Conservation (phyloP, 1,140 invertebrate genomes). For the Anadara kagoshimensis region DNA sequence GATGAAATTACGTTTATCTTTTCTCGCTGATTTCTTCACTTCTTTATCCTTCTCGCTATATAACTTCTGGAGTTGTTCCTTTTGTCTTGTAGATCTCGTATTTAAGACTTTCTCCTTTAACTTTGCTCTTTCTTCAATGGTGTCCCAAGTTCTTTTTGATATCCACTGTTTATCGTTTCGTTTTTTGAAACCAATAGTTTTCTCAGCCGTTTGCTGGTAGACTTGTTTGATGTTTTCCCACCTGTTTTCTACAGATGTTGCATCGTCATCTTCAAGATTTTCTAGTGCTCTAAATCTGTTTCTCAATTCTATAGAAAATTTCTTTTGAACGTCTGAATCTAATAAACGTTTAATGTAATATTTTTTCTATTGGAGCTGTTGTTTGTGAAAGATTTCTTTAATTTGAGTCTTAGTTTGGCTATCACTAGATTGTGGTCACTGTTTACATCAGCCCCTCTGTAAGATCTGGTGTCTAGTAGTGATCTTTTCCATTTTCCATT, state of each 20-base stretch:
- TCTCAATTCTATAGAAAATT: not conserved
- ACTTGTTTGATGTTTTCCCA: too few relatives aligned
- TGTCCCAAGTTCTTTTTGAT: too few relatives aligned
- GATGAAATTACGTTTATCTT: too few relatives aligned
- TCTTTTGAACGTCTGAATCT: not conserved
- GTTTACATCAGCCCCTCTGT: constrained; percentile 11
- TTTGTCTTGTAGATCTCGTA: not conserved
- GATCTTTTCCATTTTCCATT: too few relatives aligned
- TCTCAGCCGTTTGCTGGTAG: constrained; percentile 5
- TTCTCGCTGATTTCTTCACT: too few relatives aligned
- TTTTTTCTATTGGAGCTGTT: too few relatives aligned
- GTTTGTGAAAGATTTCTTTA: too few relatives aligned
- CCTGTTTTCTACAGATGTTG: too few relatives aligned
- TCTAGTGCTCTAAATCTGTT: constrained; percentile 9
- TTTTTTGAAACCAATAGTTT: constrained; percentile 2
- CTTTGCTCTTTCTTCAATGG: too few relatives aligned
- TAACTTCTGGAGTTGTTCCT: not conserved
- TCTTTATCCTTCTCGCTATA: constrained; percentile 8
- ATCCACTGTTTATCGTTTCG: constrained; percentile 2
- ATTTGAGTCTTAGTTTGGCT: not conserved
- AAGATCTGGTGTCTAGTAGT: constrained; percentile 2
- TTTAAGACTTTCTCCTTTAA: too few relatives aligned
- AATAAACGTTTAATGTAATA: too few relatives aligned
- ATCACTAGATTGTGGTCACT: constrained; percentile 5
- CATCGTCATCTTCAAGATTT: constrained; percentile 2